These are phyloP conservation scores for Caenorhabditis brenneri DNA, from an alignment of 1,140 invertebrate species.

Conservation along the genomic window DNA sequence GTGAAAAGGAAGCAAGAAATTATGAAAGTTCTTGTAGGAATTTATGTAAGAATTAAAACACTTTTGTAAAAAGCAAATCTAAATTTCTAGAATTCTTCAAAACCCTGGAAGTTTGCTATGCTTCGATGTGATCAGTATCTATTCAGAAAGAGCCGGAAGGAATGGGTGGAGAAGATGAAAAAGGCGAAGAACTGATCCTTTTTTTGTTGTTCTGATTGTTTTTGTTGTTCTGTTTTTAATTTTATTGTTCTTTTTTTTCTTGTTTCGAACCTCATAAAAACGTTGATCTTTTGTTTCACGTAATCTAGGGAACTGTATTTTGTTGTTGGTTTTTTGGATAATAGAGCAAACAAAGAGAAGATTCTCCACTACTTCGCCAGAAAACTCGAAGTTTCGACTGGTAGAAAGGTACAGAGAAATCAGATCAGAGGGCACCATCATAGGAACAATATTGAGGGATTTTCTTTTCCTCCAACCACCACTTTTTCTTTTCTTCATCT, in stretches of 20 bases:
- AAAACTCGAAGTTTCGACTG: background rate
- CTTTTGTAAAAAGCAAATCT: background rate
- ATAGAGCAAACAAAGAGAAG: background rate
- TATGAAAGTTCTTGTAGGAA: slow-evolving; percentile 42
- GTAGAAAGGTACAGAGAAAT: too few species aligned
- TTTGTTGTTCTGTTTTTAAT: slow-evolving; percentile 16
- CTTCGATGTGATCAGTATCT: slow-evolving; percentile 32
- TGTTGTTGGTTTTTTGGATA: background rate
- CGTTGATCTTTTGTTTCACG: background rate
- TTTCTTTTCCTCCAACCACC: too few species aligned
- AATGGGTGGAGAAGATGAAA: slow-evolving; percentile 50
- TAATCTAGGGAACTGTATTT: background rate
- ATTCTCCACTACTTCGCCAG: background rate
- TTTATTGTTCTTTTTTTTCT: background rate
- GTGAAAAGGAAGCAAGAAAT: slow-evolving; percentile 47
- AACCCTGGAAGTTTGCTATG: slow-evolving; percentile 50
- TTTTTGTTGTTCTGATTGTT: too few species aligned
- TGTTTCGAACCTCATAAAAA: background rate
- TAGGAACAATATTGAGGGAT: too few species aligned
- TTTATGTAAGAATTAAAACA: slow-evolving; percentile 1
- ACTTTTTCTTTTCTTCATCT: too few species aligned
- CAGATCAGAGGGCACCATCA: too few species aligned
- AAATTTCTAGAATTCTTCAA: slow-evolving; percentile 34
- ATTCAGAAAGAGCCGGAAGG: slow-evolving; percentile 46
- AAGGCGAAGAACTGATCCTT: background rate